These are phyloP conservation scores for Armadillidium nasatum DNA, from an alignment of 1,140 invertebrate species.

Conservation along the genomic window DNA sequence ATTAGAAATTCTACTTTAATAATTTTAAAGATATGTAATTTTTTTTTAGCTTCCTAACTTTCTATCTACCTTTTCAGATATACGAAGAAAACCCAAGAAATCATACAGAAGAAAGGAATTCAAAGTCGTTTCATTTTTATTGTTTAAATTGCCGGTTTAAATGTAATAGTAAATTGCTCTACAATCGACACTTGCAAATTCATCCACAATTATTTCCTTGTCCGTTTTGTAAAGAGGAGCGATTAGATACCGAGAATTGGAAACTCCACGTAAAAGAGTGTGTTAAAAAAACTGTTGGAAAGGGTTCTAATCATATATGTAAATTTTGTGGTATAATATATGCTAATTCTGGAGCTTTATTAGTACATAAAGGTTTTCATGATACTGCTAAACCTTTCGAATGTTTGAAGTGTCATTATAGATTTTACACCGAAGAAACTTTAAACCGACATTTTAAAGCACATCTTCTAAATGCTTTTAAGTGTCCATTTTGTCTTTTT, in stretches of 20 bases:
- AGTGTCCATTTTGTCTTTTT: not conserved
- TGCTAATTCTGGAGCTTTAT: not conserved
- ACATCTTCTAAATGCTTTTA: not conserved
- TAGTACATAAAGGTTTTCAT: slow-evolving; percentile 1
- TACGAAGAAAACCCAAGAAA: not conserved
- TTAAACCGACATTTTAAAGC: not conserved
- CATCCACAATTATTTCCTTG: not conserved
- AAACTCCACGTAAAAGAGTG: not conserved
- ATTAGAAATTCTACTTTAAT: too few species aligned
- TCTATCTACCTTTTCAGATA: not conserved
- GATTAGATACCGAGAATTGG: not conserved
- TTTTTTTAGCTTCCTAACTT: too few species aligned
- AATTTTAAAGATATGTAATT: too few species aligned
- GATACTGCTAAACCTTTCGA: not conserved
- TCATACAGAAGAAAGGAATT: not conserved
- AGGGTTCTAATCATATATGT: not conserved
- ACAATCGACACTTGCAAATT: not conserved
- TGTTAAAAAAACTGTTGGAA: not conserved
- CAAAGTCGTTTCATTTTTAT: not conserved
- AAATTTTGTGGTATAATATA: not conserved
- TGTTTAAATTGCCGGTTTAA: not conserved
- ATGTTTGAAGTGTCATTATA: not conserved
- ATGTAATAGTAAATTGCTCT: not conserved
- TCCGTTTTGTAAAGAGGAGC: not conserved
- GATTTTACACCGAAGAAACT: not conserved